Base-by-base conservation (phyloP, 1,140 invertebrate genomes). In the Macrocentrus cingulum region DNA sequence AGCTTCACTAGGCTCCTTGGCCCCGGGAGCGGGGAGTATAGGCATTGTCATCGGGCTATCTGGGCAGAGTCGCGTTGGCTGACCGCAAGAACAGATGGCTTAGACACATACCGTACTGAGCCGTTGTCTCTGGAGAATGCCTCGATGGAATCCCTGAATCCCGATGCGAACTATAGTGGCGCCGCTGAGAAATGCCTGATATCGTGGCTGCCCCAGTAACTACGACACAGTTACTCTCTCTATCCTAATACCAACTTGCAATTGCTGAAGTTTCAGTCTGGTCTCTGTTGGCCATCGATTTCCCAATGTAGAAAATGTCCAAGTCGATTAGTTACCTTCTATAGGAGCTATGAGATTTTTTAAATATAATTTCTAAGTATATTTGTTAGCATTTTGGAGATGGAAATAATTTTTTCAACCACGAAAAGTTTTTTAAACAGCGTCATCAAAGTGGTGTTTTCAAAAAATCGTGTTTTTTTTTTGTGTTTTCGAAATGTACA, bases 111-210 rank as follows among this genome's bases (percentile, higher is more conserved):
- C 55, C 54, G 32, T 8, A 13, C 8, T 22, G 11, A 25, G 44
- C 58, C 60, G 63, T 66, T 68, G 66, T 70, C 66, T 67, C 66
- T 60, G 39, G 66, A 68, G 68, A 68, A 70, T 70, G 65, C 66
- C 57, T 66, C n/a, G 67, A 68, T 61, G 66, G 68, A 68, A 70
- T 70, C 65, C 59, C 56, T 63, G 65, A 70, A 68, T 70, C 65
- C 66, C 67, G 58, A 68, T 46, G 45, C 60, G 41, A 41, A 57
- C 2, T 46, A 34, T 20, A 20, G 8, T 29, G 20, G 18, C 41
- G 41, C 39, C 34, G 55, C 29, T 45, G 55, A 52, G 55, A 58
- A 57, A 61, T 54, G 55, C 32, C 50, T 52, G 55, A 61, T 54
- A 54, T 58, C 34, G 36, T 23, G 22, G 29, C n/a, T n/a, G n/a